Percentiles rank a stretch among this genome's conserved stretches.
These are phyloP conservation scores for Naso thynnoides DNA, from an alignment of 2,797 vertebrate genomes.

Conservation along the genomic window DNA sequence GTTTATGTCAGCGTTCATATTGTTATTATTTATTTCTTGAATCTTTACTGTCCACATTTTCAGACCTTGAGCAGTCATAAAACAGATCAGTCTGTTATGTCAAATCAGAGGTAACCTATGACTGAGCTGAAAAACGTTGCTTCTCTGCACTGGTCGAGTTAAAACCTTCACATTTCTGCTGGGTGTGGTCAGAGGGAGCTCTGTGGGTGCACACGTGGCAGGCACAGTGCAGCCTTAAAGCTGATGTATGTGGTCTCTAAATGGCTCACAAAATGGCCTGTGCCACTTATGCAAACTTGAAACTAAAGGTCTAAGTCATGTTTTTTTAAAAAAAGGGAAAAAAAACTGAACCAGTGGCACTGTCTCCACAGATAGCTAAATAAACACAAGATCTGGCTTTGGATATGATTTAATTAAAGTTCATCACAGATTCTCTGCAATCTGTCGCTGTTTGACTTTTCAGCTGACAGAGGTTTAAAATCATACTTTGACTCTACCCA, in stretches of 20 bases:
- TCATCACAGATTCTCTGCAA: not conserved
- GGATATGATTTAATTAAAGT: not conserved
- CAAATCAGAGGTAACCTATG: not conserved
- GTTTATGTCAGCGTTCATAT: not conserved
- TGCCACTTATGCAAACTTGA: too few species aligned
- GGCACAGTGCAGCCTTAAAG: not conserved
- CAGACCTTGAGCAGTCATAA: not conserved
- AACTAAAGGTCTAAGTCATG: too few species aligned
- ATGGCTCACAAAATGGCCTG: not conserved
- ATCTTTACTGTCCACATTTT: not conserved
- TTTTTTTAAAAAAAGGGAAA: not conserved
- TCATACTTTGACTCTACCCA: not conserved
- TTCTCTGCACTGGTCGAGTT: not conserved
- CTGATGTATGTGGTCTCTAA: not conserved
- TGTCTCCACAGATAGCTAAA: not conserved
- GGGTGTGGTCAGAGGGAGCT: not conserved
- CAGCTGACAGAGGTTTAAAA: not conserved
- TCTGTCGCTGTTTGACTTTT: not conserved
- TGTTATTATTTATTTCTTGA: not conserved
- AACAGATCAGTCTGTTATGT: not conserved
- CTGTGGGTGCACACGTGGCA: not conserved
- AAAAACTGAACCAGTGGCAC: not conserved
- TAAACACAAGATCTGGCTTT: too few species aligned
- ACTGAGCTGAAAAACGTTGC: not conserved
- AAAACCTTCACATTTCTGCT: not conserved